These are phyloP conservation scores for Drosophila pseudoobscura DNA, from an alignment of 1,140 invertebrate genomes.

Conservation along the genomic window DNA sequence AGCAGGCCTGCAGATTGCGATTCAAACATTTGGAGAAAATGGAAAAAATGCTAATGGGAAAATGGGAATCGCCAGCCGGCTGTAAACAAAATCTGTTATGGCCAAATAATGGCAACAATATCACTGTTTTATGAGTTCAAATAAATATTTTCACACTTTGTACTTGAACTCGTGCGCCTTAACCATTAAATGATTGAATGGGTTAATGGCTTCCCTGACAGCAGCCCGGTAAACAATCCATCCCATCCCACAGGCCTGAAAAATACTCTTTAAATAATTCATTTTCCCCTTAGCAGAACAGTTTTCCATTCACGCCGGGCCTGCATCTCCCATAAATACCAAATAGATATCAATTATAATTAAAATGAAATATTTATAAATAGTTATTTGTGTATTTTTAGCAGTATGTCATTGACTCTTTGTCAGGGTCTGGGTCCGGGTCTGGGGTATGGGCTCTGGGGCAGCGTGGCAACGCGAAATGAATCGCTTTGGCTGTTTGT, in stretches of 20 bases:
- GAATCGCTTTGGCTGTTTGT: slow-evolving; percentile 25
- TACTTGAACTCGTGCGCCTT: slow-evolving; percentile 43
- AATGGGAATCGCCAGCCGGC: slow-evolving; percentile 9
- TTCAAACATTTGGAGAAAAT: not conserved
- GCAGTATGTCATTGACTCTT: slow-evolving; percentile 59
- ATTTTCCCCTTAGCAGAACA: not conserved
- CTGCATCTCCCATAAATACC: slow-evolving; percentile 14
- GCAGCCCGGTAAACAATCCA: slow-evolving; percentile 29
- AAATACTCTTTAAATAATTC: slow-evolving; percentile 36
- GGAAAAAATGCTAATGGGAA: slow-evolving; percentile 16
- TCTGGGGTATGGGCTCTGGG: too few species aligned
- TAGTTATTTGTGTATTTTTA: slow-evolving; percentile 47
- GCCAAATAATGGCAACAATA: slow-evolving; percentile 50
- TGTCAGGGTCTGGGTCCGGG: slow-evolving; percentile 3
- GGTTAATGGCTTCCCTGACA: slow-evolving; percentile 29
- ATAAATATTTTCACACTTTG: slow-evolving; percentile 55
- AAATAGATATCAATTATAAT: slow-evolving; percentile 40
- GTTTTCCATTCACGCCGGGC: not conserved
- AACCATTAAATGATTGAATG: slow-evolving; percentile 46
- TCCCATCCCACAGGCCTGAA: slow-evolving; percentile 3
- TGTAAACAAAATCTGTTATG: slow-evolving; percentile 43
- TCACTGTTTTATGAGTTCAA: slow-evolving; percentile 42
- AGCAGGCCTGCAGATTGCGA: slow-evolving; percentile 3
- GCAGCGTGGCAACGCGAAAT: slow-evolving; percentile 13
- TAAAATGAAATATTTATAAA: slow-evolving; percentile 32